A percentile compares a stretch with the other conserved stretches of the same genome.
Evolutionary conservation across 2,113 vertebrate genomes (phyloP).

Genomic region (Ondatra zibethicus): DNA sequence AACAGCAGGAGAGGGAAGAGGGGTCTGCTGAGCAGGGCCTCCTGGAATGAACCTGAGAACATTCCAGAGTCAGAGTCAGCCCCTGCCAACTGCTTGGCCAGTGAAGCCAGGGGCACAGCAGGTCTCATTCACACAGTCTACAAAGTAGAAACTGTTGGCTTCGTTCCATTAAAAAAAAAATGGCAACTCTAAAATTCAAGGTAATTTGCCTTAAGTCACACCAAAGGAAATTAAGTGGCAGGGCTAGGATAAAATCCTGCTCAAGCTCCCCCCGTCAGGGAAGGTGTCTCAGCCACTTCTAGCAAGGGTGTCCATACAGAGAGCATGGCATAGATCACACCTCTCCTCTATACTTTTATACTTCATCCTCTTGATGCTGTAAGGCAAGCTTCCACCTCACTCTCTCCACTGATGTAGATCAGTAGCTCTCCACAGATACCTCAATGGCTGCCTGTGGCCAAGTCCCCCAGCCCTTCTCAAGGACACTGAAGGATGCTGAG

Average conservation of each 20-base stretch:
- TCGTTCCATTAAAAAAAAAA: background rate
- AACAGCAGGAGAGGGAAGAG: background rate
- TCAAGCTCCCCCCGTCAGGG: background rate
- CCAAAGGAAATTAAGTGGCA: background rate
- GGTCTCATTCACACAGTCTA: background rate
- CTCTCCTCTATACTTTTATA: background rate
- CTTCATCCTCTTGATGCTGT: background rate
- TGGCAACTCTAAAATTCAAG: background rate
- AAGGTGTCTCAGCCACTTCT: background rate
- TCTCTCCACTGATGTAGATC: background rate
- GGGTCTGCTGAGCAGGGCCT: background rate
- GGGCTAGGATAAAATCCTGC: background rate
- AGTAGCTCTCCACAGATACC: background rate
- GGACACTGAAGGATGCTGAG: background rate
- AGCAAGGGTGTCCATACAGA: background rate
- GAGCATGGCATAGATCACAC: background rate
- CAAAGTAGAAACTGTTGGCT: background rate
- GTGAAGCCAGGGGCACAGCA: background rate
- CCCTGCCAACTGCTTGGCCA: conserved; percentile 16
- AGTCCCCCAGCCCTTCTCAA: background rate
- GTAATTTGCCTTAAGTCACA: background rate
- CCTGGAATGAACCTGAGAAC: conserved; percentile 16
- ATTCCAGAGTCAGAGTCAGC: background rate
- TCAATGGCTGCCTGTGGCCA: background rate
- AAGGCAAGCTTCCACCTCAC: background rate